Evolutionary conservation across 2,888 invertebrate genomes (phyloP), one percentile per base, ranked within the genome.

Genomic region (Vesta saturnalis): DNA sequence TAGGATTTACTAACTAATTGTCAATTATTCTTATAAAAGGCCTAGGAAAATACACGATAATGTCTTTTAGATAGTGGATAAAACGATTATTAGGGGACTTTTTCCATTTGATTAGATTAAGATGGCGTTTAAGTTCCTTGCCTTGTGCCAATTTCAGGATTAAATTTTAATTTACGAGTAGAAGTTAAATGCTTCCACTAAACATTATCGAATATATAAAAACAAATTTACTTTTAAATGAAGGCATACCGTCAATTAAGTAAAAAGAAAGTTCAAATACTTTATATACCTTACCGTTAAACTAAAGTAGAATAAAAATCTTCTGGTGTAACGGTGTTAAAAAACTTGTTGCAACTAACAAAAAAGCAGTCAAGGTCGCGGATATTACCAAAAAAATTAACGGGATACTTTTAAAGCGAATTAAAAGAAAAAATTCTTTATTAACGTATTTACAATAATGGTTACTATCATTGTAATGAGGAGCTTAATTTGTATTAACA

Each of bases 301-400:
- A 12, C 18, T 52, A 52, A 56, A 64, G 58, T 57, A 52, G 57
- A 58, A 57, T 58, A 58, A 63, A 63, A 43, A 49, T 59, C 54
- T n/a, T 39, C n/a, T 12, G 12, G n/a, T n/a, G 18, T 69, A 69
- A 69, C 69, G 69, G 69, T 69, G 61, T 54, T 58, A 22, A 22
- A 61, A 59, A 64, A 69, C 69, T 69, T 69, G 69, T 65, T 64
- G 69, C 64, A 65, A 60, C 57, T 55, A 22, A 60, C 46, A 59
- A 16, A 60, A 60, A 58, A 30, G 55, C 65, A 69, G 61, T 59
- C 69, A 69, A 69, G 69, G 69, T 58, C 69, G 64, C 55, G 49
- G 4, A 47, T 69, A 55, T 58, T 60, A 58, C 60, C 61, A 60
- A 65, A 65, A 64, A 69, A 64, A 58, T 69, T 69, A 69, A 69